These are phyloP conservation scores for Scaptomyza hsui DNA, from an alignment of 1,140 invertebrate genomes.

Conservation along the genomic window DNA sequence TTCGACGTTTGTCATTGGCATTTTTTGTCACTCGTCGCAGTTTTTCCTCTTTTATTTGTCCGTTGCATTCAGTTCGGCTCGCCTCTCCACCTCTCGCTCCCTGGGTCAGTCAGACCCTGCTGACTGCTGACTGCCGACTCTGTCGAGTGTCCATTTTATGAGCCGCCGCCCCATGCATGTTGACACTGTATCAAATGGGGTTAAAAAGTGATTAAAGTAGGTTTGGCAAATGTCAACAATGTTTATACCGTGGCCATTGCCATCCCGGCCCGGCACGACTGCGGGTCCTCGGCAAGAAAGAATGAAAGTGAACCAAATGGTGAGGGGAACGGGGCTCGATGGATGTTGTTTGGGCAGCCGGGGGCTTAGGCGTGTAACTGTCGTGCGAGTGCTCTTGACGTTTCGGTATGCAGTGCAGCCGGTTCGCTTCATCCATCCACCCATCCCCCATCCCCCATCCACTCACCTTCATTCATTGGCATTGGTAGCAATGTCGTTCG, in stretches of 20 bases:
- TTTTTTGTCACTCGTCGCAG: conserved; percentile 59
- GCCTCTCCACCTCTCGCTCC: neutral
- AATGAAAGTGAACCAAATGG: neutral
- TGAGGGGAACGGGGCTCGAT: neutral
- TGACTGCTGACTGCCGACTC: conserved; percentile 13
- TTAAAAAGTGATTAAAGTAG: conserved; percentile 84
- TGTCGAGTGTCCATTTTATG: conserved; percentile 73
- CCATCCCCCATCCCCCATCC: neutral
- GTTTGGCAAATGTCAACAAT: conserved; percentile 83
- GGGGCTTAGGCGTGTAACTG: conserved; percentile 76
- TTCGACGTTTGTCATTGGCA: conserved; percentile 79
- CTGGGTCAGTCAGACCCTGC: neutral
- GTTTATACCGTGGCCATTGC: conserved; percentile 73
- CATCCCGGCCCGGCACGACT: neutral
- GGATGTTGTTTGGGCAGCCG: neutral
- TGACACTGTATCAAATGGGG: conserved; percentile 84
- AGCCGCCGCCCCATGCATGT: conserved; percentile 70
- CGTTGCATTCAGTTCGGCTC: conserved; percentile 35
- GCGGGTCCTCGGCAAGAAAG: conserved; percentile 2
- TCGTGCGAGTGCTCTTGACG: conserved; percentile 76
- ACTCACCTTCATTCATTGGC: conserved; percentile 21
- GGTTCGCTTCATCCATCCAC: no score
- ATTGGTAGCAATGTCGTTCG: conserved; percentile 44
- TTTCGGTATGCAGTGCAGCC: conserved; percentile 62
- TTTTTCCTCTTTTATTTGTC: conserved; percentile 41